Conservation (phyloP, 2,113 vertebrate species). For the Triplophysa tibetana region DNA sequence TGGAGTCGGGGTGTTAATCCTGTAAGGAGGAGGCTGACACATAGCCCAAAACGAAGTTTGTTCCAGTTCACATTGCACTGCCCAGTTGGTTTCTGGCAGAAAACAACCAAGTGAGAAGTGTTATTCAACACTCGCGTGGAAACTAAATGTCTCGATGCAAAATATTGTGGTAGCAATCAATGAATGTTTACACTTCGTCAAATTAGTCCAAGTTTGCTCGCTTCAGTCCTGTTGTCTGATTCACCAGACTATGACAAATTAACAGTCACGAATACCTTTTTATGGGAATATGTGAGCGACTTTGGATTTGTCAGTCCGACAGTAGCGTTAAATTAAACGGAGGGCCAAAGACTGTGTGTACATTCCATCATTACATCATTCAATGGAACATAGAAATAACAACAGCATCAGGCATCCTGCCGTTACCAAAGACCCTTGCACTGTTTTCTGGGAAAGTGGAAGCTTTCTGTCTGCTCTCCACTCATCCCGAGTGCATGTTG, state of each 20-base stretch:
- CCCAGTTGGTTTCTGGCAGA: constrained; percentile 38
- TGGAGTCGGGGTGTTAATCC: constrained; percentile 32
- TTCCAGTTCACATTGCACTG: constrained; percentile 36
- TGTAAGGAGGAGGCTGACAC: constrained; percentile 51
- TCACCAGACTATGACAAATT: background rate
- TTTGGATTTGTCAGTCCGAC: background rate
- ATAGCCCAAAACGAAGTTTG: constrained; percentile 39
- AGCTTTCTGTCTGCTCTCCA: background rate
- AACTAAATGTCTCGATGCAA: constrained; percentile 28
- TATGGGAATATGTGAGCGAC: background rate
- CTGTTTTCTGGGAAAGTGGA: constrained; percentile 13
- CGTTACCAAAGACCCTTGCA: constrained; percentile 15
- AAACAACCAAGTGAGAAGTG: constrained; percentile 40
- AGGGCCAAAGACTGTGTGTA: background rate
- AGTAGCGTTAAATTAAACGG: background rate
- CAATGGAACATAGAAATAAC: background rate
- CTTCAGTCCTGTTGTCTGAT: background rate
- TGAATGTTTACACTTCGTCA: constrained; percentile 50
- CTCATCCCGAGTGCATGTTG: constrained; percentile 14
- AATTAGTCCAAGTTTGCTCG: constrained; percentile 15
- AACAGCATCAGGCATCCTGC: constrained; percentile 6
- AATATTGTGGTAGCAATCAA: constrained; percentile 28
- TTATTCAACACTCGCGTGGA: constrained; percentile 20
- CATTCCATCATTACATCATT: background rate
- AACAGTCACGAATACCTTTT: background rate